These are phyloP conservation scores for Drosophila nasuta DNA, from an alignment of 1,140 invertebrate genomes.

Conservation along the genomic window DNA sequence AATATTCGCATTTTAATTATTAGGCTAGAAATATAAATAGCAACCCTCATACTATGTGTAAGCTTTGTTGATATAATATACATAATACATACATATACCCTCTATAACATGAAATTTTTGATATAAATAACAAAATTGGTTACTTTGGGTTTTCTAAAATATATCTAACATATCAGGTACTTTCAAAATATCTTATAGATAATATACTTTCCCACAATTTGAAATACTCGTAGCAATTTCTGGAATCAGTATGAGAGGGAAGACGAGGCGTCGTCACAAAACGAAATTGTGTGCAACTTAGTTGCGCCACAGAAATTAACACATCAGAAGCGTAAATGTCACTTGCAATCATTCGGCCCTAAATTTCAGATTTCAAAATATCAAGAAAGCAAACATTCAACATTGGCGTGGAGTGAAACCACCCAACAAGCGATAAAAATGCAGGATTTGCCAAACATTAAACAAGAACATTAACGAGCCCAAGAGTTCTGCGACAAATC, in stretches of 20 bases:
- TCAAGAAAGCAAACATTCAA: not conserved
- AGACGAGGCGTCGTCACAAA: not conserved
- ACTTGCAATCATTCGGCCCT: constrained; percentile 49
- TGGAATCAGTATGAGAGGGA: not conserved
- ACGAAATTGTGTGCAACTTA: constrained; percentile 51
- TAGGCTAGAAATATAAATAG: too few species aligned
- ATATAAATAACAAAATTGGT: too few species aligned
- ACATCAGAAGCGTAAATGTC: constrained; percentile 66
- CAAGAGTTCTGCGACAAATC: constrained; percentile 50
- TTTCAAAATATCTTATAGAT: too few species aligned
- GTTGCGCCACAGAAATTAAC: constrained; percentile 75
- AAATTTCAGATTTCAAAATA: constrained; percentile 36
- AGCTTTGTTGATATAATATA: too few species aligned
- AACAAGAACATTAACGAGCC: constrained; percentile 71
- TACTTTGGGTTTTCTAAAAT: too few species aligned
- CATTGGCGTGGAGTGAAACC: constrained; percentile 40
- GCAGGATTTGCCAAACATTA: constrained; percentile 72
- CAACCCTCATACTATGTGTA: too few species aligned
- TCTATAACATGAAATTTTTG: too few species aligned
- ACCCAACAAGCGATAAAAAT: constrained; percentile 66
- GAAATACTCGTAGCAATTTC: too few species aligned
- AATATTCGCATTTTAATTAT: too few species aligned
- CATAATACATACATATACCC: too few species aligned
- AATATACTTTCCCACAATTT: too few species aligned
- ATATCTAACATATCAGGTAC: too few species aligned